Percentiles rank a stretch among this genome's conserved stretches.
Conservation (phyloP, 2,888 invertebrate genomes). For the Abrostola triplasia region DNA sequence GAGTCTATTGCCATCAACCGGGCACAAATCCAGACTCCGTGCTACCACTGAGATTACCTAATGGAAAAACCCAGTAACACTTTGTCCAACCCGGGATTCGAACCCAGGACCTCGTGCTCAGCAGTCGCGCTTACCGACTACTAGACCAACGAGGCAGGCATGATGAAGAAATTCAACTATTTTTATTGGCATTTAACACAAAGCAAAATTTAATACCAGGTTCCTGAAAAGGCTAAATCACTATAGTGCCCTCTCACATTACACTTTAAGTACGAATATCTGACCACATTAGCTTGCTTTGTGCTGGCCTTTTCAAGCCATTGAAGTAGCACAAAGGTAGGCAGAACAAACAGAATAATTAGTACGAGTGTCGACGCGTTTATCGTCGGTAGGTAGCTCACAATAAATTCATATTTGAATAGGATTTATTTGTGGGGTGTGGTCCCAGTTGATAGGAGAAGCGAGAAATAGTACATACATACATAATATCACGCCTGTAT, state of each 20-base stretch:
- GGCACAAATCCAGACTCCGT: too few species aligned
- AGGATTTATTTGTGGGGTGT: slow-evolving; percentile 50
- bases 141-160: too few species aligned
- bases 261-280: slow-evolving; percentile 57
- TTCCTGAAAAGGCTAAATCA: slow-evolving; percentile 24
- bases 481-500: too few species aligned
- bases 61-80: too few species aligned
- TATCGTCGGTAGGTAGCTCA: slow-evolving; percentile 64
- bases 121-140: too few species aligned
- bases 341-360: slow-evolving; percentile 76
- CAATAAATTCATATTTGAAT: slow-evolving; percentile 73
- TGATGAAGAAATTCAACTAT: background rate
- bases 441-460: slow-evolving; percentile 6
- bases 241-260: slow-evolving; percentile 52
- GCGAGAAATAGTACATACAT: too few species aligned
- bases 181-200: background rate
- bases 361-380: slow-evolving; percentile 82
- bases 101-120: too few species aligned
- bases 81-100: too few species aligned
- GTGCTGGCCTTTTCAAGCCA: slow-evolving; percentile 54
- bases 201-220: slow-evolving; percentile 21
- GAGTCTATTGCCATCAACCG: too few species aligned
- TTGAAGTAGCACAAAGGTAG: slow-evolving; percentile 35
- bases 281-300: slow-evolving; percentile 74
- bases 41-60: too few species aligned